Base-by-base conservation (phyloP, 1,140 invertebrate species). In the Galleria mellonella region DNA sequence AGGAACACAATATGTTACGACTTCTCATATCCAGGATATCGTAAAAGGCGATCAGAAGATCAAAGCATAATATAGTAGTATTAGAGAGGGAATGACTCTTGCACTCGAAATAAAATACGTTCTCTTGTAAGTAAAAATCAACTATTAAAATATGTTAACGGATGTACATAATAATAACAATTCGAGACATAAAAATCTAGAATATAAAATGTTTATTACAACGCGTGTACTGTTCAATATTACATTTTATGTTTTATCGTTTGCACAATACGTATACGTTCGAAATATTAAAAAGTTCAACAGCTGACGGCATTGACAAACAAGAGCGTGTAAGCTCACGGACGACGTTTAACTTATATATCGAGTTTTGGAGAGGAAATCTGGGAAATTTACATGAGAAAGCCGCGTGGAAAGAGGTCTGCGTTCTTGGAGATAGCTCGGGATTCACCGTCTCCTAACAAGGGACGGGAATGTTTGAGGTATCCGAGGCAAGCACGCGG, bases 311-410 rank as follows among this genome's bases (percentile, higher is more conserved):
- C 35, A 28, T 52, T 43, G 51, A 46, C 41, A 41, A 43, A 44
- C 49, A 58, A 33, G 50, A 45, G 23, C 44, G 47, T 33, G 46
- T 51, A 53, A 23, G 17, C 17, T 23, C 17, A 23, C 17, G 17
- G 48, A 48, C 46, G 40, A 32, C 51, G 48, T 55, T 68, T 60
- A 63, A 67, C 50, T 58, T 71, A 59, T 62, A 70, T 57, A 59
- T 73, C 51, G 57, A 68, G 49, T 70, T 69, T 37, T 64, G 52
- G 51, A 56, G 51, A 59, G 58, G 60, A 75, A 77, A 77, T 77
- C 67, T 72, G 55, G 37, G 46, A 69, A 70, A 81, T 75, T 73
- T 73, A 75, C 67, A 75, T 77, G 63, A 71, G 65, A 77, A 81
- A 70, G 66, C 57, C 46, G 37, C 57, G 51, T 39, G 30, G 52